Percentiles rank a stretch among this genome's conserved stretches.
phyloP scores from a whole-genome alignment of 2,113 vertebrate species.

The Varanus salvator region DNA sequence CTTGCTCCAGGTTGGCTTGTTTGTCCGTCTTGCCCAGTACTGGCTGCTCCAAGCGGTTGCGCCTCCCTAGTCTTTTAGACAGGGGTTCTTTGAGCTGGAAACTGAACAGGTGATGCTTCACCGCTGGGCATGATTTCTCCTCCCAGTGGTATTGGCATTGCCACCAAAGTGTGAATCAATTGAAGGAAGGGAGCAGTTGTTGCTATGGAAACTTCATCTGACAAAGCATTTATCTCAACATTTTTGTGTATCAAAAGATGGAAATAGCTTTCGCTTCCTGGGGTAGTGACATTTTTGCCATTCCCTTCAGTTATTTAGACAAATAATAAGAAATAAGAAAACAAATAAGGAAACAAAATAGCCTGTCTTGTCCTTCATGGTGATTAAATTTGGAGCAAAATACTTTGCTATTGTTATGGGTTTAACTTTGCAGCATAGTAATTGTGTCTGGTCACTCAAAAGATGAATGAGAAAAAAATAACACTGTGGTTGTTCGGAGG shows the following conservation, averaged over 20 bases:
- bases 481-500: not conserved
- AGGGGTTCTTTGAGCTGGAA: not conserved
- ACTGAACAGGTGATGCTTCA: not conserved
- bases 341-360: constrained; percentile 37
- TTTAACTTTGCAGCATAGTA: constrained; percentile 39
- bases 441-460: constrained; percentile 28
- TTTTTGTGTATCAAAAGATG: constrained; percentile 10
- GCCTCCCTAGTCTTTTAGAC: not conserved
- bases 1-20: not conserved
- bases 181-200: constrained; percentile 35
- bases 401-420: constrained; percentile 28
- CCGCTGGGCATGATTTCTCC: not conserved
- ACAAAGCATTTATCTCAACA: constrained; percentile 59
- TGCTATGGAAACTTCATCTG: constrained; percentile 69
- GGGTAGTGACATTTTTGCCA: constrained; percentile 50
- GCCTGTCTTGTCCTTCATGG: constrained; percentile 32
- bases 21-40: not conserved
- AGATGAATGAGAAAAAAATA: constrained; percentile 18
- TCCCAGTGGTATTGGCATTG: not conserved
- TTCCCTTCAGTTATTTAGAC: constrained; percentile 25
- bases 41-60: not conserved
- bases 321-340: not conserved
- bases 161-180: not conserved
- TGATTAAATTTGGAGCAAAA: constrained; percentile 37
- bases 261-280: constrained; percentile 39